Evolutionary conservation across 2,797 vertebrate genomes (phyloP), one percentile per base, ranked within the genome.

Genomic region (Galago senegalensis): DNA sequence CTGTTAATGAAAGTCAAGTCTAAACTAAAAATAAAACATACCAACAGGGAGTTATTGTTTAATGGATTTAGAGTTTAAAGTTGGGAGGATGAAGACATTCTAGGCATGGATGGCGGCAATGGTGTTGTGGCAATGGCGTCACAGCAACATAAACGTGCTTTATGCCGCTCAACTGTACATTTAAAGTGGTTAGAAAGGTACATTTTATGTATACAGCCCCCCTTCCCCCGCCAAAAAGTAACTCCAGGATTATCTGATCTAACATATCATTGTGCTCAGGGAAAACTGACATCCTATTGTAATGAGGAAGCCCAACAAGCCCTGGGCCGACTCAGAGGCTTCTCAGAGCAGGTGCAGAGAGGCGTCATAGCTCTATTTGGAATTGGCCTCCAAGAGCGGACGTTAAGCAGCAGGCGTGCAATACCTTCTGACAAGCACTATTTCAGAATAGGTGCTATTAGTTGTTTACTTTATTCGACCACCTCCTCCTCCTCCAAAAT

Each of bases 1-100:
- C 86, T 37, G 23, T 81, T 84, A 69, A 84, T 20, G 87, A 63
- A 91, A 27, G 40, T 84, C 60, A 90, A 83, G 37, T 20, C n/a
- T 58, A 86, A 88, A 37, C 91, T 72, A 70, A 79, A 88, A 84
- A 29, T 23, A 37, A 70, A 40, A 83, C 17, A 67, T 7, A n/a
- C 67, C 67, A 5, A 21, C 23, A 37, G 21, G 23, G 81, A 61
- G 63, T 37, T 49, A 65, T 0, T 75, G 58, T 18, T 80, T 34
- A 56, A 53, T 0, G 46, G 20, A 3, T 17, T 63, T 17, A 21
- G 60, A 56, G 21, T 56, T 63, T 82, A 46, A 2, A 3, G 18
- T 40, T 29, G 10, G 83, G 65, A 72, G 34, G 31, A 67, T 63
- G n/a, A 76, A 65, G 10, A 12, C 7, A 20, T 43, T 25, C 20